Percentiles rank a stretch among this genome's conserved stretches.
These are phyloP conservation scores for Pristionchus japonicus DNA, from an alignment of 2,888 invertebrate genomes.

Conservation along the genomic window DNA sequence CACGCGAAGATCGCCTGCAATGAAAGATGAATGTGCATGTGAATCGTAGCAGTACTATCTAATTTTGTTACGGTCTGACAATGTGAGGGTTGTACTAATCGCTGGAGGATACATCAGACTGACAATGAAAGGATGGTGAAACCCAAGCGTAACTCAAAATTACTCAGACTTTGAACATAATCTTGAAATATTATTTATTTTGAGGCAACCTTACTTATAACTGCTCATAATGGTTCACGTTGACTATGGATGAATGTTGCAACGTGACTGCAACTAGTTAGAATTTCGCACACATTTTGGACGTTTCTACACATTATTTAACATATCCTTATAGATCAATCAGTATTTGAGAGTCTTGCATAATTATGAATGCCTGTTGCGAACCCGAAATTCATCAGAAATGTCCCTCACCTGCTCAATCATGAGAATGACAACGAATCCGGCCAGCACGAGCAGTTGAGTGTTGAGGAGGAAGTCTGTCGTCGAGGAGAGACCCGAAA, in stretches of 20 bases:
- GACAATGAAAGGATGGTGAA: neutral
- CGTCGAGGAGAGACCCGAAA: neutral
- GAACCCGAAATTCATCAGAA: neutral
- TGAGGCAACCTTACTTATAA: too few species aligned
- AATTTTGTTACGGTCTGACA: neutral
- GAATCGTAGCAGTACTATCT: neutral
- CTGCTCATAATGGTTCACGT: too few species aligned
- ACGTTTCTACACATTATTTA: too few species aligned
- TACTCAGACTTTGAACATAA: too few species aligned
- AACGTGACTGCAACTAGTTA: too few species aligned
- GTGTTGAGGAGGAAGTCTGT: slow-evolving; percentile 51
- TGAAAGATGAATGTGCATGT: neutral
- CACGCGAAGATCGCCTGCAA: slow-evolving; percentile 42
- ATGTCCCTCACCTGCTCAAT: slow-evolving; percentile 63
- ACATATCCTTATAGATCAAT: too few species aligned
- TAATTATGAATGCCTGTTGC: too few species aligned
- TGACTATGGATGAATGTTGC: too few species aligned
- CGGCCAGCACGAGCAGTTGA: slow-evolving; percentile 67
- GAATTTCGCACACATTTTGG: too few species aligned
- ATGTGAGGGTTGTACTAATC: neutral
- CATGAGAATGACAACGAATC: slow-evolving; percentile 70
- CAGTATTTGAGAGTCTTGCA: too few species aligned
- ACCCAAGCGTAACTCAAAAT: neutral
- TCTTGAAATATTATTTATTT: too few species aligned
- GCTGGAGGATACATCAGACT: neutral